phyloP scores from a whole-genome alignment of 2,888 invertebrate genomes.

The Drosophila meridiana region DNA sequence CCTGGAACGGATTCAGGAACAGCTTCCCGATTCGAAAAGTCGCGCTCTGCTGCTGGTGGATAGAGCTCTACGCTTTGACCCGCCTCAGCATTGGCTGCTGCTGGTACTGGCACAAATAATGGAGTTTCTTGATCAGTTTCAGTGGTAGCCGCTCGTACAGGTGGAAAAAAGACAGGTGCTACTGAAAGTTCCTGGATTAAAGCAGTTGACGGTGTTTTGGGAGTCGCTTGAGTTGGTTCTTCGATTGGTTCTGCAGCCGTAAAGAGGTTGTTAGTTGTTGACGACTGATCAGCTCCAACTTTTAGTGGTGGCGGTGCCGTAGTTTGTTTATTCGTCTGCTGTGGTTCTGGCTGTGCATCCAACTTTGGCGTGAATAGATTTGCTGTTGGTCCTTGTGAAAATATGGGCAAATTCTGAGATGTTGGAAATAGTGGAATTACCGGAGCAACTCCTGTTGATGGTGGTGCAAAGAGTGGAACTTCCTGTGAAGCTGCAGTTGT shows the following conservation, averaged over 20 bases:
- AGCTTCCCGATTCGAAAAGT: background rate
- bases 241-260: background rate
- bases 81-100: background rate
- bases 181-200: background rate
- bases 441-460: background rate
- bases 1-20: background rate
- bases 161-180: slow-evolving; percentile 16
- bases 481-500: background rate
- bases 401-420: slow-evolving; percentile 10
- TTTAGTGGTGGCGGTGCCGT: background rate
- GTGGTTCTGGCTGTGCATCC: background rate
- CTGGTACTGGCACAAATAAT: slow-evolving; percentile 64
- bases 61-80: slow-evolving; percentile 31
- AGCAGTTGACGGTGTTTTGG: background rate
- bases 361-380: slow-evolving; percentile 30
- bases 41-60: slow-evolving; percentile 41
- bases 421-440: slow-evolving; percentile 4
- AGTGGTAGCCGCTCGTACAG: slow-evolving; percentile 11
- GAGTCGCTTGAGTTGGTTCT: background rate
- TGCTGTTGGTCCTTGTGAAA: slow-evolving; percentile 16
- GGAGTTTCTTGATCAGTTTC: slow-evolving; percentile 15
- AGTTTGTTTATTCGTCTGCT: background rate
- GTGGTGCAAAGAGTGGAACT: background rate
- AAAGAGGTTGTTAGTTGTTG: slow-evolving; percentile 18
- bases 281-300: background rate